Evolutionary conservation across 2,113 vertebrate genomes (phyloP), one percentile per base, ranked within the genome.

Genomic region (Crotalus tigris): DNA sequence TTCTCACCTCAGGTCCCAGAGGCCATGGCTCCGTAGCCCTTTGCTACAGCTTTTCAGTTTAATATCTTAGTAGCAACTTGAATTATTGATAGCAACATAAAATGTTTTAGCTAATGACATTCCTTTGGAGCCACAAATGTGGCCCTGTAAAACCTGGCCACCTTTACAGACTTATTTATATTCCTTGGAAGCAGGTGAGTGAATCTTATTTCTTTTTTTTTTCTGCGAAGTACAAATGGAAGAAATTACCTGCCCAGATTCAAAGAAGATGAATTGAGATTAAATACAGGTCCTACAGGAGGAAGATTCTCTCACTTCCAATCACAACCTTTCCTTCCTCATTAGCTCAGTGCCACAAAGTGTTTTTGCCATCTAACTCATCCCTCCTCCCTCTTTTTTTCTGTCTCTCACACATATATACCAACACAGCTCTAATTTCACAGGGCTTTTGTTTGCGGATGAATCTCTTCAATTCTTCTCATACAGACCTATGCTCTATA

Each of bases 41-140:
- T 58, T 24, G 6, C 85, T 87, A 29, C 53, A 88, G 90, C 39
- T 51, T 59, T 91, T 90, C 75, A 24, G 58, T 91, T 91, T 87
- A 91, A 91, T 87, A 91, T 64, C 51, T 75, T 51, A 88, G 85
- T 51, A 88, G 85, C 90, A 46, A 88, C 44, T 29, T 91, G 85
- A 86, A 93, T 91, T 93, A 93, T 91, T 93, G 90, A 93, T 91
- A 57, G 90, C 86, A 58, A 87, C 89, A 93, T 93, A 87, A 93
- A 93, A 93, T 69, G 57, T 55, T 91, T 93, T 91, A 87, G 85
- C 90, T 93, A 91, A 93, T 88, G 59, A 93, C 61, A 58, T 58
- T 85, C 39, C 7, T 39, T 49, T 81, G 59, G 90, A 81, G 53
- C 59, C 93, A 93, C 51, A 91, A 81, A 88, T 88, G 88, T 88